Evolutionary conservation across 1,140 invertebrate species (phyloP).

Genomic region (Heliothis subflexa): DNA sequence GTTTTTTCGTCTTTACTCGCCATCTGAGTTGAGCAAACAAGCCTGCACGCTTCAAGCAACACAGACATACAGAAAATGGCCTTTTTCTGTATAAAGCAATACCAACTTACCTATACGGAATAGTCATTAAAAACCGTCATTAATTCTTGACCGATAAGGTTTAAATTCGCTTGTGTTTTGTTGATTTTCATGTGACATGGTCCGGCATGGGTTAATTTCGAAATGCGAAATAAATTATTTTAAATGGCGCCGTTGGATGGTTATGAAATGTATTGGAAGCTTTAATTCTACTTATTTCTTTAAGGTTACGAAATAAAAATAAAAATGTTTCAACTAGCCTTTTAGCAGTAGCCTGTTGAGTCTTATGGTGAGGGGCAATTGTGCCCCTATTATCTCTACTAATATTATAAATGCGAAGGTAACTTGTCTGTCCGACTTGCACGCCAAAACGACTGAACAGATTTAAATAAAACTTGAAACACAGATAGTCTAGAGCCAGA

Average conservation of each 20-base stretch:
- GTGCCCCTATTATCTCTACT: too few species aligned
- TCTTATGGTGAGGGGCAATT: too few species aligned
- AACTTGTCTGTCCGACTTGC: too few species aligned
- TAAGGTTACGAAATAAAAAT: neutral
- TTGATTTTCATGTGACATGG: neutral
- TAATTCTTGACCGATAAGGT: neutral
- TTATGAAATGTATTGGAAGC: conserved; percentile 27
- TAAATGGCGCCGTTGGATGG: conserved; percentile 39
- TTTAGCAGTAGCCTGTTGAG: too few species aligned
- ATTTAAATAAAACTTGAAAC: too few species aligned
- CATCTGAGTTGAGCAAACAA: conserved; percentile 80
- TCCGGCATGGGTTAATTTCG: conserved; percentile 46
- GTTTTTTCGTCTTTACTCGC: conserved; percentile 74
- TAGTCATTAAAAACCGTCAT: conserved; percentile 28
- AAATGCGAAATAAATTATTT: conserved; percentile 44
- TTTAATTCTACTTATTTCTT: neutral
- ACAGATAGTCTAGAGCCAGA: too few species aligned
- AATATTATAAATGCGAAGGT: too few species aligned
- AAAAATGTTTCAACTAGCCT: neutral
- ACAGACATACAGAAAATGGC: conserved; percentile 70
- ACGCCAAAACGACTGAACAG: too few species aligned
- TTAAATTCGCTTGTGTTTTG: neutral
- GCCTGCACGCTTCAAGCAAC: conserved; percentile 79
- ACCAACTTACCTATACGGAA: conserved; percentile 42
- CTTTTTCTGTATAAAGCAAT: conserved; percentile 57